These are phyloP conservation scores for Drosophila obscura DNA, from an alignment of 1,140 invertebrate species.

Conservation along the genomic window DNA sequence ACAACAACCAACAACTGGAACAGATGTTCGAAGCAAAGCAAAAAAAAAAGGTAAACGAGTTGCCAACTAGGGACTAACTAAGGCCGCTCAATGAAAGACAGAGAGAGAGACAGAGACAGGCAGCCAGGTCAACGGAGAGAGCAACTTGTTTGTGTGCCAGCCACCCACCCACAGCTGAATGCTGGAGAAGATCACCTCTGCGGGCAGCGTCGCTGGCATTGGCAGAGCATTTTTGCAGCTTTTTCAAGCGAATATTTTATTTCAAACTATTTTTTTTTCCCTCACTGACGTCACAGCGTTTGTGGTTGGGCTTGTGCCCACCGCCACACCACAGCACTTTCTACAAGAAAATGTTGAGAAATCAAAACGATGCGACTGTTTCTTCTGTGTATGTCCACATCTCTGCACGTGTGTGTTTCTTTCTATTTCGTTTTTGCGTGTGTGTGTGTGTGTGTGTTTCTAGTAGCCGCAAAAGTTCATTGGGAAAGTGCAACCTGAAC, in stretches of 20 bases:
- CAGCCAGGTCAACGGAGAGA: slow-evolving; percentile 12
- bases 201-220: slow-evolving; percentile 16
- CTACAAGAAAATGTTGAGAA: slow-evolving; percentile 81
- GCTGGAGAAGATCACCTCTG: slow-evolving; percentile 27
- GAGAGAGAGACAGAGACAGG: slow-evolving; percentile 10
- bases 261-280: slow-evolving; percentile 28
- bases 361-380: slow-evolving; percentile 79
- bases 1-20: slow-evolving; percentile 66
- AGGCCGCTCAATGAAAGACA: slow-evolving; percentile 25
- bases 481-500: slow-evolving; percentile 72
- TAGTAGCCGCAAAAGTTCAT: slow-evolving; percentile 69
- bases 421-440: not conserved
- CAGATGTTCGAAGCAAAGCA: slow-evolving; percentile 65
- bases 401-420: slow-evolving; percentile 9
- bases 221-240: slow-evolving; percentile 46
- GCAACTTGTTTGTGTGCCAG: slow-evolving; percentile 55
- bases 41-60: slow-evolving; percentile 75
- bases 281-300: slow-evolving; percentile 32
- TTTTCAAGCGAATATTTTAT: slow-evolving; percentile 43
- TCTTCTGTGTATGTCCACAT: slow-evolving; percentile 30
- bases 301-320: slow-evolving; percentile 37
- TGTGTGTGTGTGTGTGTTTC: slow-evolving; percentile 24
- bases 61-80: slow-evolving; percentile 57
- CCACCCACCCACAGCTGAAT: slow-evolving; percentile 75
- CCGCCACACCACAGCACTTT: slow-evolving; percentile 69